Conservation (phyloP, 2,797 vertebrate species). For the Leptatherina wallacei region DNA sequence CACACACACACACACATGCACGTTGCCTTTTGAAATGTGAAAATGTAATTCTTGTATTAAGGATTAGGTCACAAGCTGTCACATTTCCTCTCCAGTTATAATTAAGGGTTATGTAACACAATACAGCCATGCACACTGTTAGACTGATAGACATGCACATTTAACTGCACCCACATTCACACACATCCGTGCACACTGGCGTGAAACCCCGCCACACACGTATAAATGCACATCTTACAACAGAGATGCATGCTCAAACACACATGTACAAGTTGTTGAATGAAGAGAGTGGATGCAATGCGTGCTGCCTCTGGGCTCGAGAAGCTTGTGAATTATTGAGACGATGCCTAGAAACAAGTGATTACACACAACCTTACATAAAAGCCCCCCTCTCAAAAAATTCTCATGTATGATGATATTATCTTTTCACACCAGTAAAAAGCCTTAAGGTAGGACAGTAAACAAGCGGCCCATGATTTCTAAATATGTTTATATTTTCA, state of each 20-base stretch:
- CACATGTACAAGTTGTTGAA: constrained; percentile 29
- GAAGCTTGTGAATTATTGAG: constrained; percentile 68
- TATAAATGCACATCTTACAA: constrained; percentile 1
- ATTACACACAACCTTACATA: constrained; percentile 36
- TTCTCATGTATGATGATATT: constrained; percentile 4
- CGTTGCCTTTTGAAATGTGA: constrained; percentile 57
- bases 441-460: constrained; percentile 14
- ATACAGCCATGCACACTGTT: constrained; percentile 48
- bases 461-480: not conserved
- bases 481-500: not conserved
- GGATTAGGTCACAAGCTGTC: constrained; percentile 79
- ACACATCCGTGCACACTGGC: constrained; percentile 2
- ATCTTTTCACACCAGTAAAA: constrained; percentile 41
- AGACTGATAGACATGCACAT: constrained; percentile 8
- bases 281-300: constrained; percentile 39
- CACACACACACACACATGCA: constrained; percentile 11
- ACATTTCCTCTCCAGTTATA: constrained; percentile 74
- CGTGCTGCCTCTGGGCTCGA: constrained; percentile 49
- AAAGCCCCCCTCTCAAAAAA: not conserved
- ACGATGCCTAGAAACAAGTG: constrained; percentile 55
- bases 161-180: constrained; percentile 5
- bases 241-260: not conserved
- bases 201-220: constrained; percentile 8
- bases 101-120: constrained; percentile 76
- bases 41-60: constrained; percentile 69